Conservation (phyloP, 2,888 invertebrate species). For the Nephrotoma guestfalica region DNA sequence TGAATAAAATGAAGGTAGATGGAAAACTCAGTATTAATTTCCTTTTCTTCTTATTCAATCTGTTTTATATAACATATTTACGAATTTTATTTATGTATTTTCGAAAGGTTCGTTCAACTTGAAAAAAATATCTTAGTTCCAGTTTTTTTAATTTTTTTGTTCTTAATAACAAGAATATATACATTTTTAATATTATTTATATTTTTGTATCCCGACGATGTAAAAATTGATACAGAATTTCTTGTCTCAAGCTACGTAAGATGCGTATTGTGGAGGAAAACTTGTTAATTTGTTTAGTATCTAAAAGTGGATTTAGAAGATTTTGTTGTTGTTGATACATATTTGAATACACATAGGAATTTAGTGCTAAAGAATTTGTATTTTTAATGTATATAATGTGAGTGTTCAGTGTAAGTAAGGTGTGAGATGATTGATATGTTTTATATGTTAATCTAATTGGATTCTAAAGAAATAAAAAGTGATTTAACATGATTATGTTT, state of each 20-base stretch:
- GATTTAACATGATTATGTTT: too few relatives aligned
- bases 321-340: neutral
- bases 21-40: neutral
- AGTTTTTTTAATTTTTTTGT: neutral
- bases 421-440: too few relatives aligned
- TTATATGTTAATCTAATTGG: too few relatives aligned
- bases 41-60: neutral
- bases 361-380: neutral
- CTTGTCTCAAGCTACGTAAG: neutral
- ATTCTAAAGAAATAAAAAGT: too few relatives aligned
- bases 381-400: too few relatives aligned
- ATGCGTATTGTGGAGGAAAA: neutral
- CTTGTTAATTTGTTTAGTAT: neutral
- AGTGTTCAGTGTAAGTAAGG: too few relatives aligned
- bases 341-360: neutral
- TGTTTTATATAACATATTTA: neutral
- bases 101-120: neutral
- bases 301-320: neutral
- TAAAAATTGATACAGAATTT: neutral
- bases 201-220: neutral
- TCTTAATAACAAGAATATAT: neutral
- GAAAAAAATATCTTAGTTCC: neutral
- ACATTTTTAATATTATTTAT: neutral
- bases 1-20: neutral
- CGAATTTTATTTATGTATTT: neutral